Percentiles rank a stretch among this genome's conserved stretches.
Conservation (phyloP, 2,888 invertebrate species). For the Cataglyphis altisquamis region DNA sequence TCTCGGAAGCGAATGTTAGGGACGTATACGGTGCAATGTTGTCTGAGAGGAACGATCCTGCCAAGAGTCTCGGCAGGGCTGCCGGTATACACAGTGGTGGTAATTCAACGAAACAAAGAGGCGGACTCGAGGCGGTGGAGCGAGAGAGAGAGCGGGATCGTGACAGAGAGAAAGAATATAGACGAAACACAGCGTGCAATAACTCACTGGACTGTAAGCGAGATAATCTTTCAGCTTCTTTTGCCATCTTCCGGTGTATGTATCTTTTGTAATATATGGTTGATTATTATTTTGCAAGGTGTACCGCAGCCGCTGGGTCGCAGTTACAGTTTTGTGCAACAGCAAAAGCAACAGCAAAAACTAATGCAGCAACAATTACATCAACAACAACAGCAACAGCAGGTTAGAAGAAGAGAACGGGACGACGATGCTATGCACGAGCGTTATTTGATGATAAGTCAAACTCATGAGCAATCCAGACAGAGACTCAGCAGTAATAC, state of each 20-base stretch:
- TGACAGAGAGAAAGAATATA: slow-evolving; percentile 80
- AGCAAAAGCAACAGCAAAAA: slow-evolving; percentile 85
- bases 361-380: slow-evolving; percentile 75
- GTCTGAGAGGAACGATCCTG: slow-evolving; percentile 80
- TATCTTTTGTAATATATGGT: slow-evolving; percentile 8
- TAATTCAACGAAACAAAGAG: slow-evolving; percentile 86
- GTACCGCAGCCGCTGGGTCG: slow-evolving; percentile 87
- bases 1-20: slow-evolving; percentile 84
- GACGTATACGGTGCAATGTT: slow-evolving; percentile 80
- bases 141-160: slow-evolving; percentile 86
- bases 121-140: slow-evolving; percentile 87
- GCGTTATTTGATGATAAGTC: slow-evolving; percentile 89
- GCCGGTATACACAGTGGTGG: slow-evolving; percentile 73
- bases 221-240: slow-evolving; percentile 30
- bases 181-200: slow-evolving; percentile 86
- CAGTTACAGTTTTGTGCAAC: slow-evolving; percentile 88
- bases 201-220: slow-evolving; percentile 82
- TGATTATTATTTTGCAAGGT: slow-evolving; percentile 66
- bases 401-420: slow-evolving; percentile 86
- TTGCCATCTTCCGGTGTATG: slow-evolving; percentile 22
- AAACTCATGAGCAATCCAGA: slow-evolving; percentile 84
- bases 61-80: slow-evolving; percentile 84
- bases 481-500: slow-evolving; percentile 83
- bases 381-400: slow-evolving; percentile 77
- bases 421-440: slow-evolving; percentile 95